Evolutionary conservation across 2,113 vertebrate species (phyloP), one percentile per base, ranked within the genome.

Genomic region (Entelurus aequoreus): DNA sequence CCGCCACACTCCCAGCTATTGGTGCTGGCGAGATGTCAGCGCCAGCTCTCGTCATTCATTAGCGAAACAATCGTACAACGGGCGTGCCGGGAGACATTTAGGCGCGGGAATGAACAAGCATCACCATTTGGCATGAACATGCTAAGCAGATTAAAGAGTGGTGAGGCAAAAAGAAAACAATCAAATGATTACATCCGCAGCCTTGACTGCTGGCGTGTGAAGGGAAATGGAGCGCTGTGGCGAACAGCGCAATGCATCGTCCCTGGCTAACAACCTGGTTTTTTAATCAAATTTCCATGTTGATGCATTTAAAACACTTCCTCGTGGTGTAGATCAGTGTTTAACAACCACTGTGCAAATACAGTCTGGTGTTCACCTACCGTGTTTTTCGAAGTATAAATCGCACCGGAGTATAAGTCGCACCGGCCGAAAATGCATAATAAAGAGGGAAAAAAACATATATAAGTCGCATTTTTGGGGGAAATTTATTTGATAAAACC

Each of bases 121-220:
- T 64, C 63, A 82, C 74, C 16, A 66, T 11, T 58, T 49, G 16
- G 52, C 63, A 80, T 68, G 57, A 72, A 40, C 40, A 68, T 57
- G 48, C 54, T 49, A 62, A 11, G 4, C 19, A 76, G 52, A 75
- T 71, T 68, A 59, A 65, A 57, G 51, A 75, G 63, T 14, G 60
- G 46, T 57, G 57, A 72, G 47, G 54, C 70, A 57, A 57, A 57
- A 72, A 65, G 60, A 46, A 71, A 74, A 82, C 76, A 56, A 67
- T 72, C 48, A 60, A 51, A 56, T 68, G 66, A 70, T 61, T 66
- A 69, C 59, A 59, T 14, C 21, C 54, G 59, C 44, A 71, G 57
- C 47, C 53, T 68, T 42, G 75, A 69, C 54, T 56, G 72, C 66
- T 66, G 52, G 44, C 55, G n/a, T 57, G 55, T 57, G 55, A 57